A percentile compares a stretch with the other conserved stretches of the same genome.
These are phyloP conservation scores for Chloromyia formosa DNA, from an alignment of 2,888 invertebrate species.

Conservation along the genomic window DNA sequence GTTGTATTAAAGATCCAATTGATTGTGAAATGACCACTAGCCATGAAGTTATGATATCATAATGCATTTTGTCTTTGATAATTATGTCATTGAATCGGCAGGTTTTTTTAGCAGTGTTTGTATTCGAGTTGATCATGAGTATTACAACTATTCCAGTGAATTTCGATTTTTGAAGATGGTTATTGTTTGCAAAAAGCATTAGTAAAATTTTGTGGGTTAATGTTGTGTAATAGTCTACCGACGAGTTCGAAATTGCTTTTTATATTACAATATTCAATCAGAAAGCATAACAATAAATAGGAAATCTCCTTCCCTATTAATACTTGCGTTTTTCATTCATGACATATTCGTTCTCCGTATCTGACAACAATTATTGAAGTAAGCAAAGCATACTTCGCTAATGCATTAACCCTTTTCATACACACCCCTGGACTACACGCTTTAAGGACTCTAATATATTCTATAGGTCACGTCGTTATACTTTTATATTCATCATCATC, in stretches of 20 bases:
- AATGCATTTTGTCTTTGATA: background rate
- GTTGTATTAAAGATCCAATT: background rate
- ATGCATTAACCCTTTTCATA: no score
- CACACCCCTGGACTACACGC: background rate
- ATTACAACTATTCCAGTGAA: background rate
- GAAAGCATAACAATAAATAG: no score
- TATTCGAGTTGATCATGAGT: background rate
- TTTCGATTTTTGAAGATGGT: background rate
- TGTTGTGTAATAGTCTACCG: no score
- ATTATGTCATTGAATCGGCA: background rate
- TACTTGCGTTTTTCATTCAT: no score
- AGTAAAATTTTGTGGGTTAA: no score
- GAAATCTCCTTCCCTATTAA: no score
- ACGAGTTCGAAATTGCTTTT: no score
- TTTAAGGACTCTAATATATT: background rate
- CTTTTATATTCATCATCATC: conserved; percentile 32
- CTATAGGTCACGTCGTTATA: conserved; percentile 27
- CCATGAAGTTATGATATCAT: background rate
- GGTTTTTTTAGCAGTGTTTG: background rate
- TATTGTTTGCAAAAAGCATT: no score
- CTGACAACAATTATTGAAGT: no score
- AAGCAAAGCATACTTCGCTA: no score
- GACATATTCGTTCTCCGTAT: no score
- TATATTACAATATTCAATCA: no score
- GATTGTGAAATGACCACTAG: conserved; percentile 2